Evolutionary conservation across 2,888 invertebrate genomes (phyloP), one percentile per base, ranked within the genome.

Genomic region (Sepioteuthis lessoniana): DNA sequence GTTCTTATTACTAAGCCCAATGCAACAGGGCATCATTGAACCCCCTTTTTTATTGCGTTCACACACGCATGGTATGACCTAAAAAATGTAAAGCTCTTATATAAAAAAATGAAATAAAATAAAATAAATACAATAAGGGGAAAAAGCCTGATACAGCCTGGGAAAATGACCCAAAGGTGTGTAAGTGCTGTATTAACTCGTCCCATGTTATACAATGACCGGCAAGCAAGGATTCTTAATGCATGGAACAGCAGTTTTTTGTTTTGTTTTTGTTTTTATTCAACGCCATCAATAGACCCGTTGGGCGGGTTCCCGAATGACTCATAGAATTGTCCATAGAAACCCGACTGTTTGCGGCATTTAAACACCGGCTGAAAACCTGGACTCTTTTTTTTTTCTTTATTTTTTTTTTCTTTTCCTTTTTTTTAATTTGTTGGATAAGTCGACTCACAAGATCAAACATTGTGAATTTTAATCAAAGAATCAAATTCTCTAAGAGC

Each of bases 331-430:
- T 13, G 76, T 76, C 76, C 76, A n/a, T 76, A 76, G 76, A 76
- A 76, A 76, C 76, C n/a, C 76, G n/a, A n/a, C n/a, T n/a, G n/a
- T 76, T 76, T 76, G 76, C 76, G n/a, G 76, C n/a, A 76, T 76
- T 76, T 35, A 76, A 76, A 35, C n/a, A n/a, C 2, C 16, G 76
- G 10, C n/a, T n/a, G 76, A 35, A 76, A 76, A n/a, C 76, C 10
- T 76, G 76, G 3, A n/a, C 25, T 1, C 4, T 55, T 28, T 55
- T 55, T 55, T 25, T 25, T 25, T 55, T 55, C 3, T 42, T 42
- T 5, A 42, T 42, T 42, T 42, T 21, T 1, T 28, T 55, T 28
- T 25, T 25, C 25, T 25, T 25, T 5, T 25, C 25, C 25, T 7
- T 4, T 16, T 60, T 28, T 19, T n/a, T n/a, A 16, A 3, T 76